Evolutionary conservation across 2,113 vertebrate species (phyloP).

Genomic region (Calidris pugnax): DNA sequence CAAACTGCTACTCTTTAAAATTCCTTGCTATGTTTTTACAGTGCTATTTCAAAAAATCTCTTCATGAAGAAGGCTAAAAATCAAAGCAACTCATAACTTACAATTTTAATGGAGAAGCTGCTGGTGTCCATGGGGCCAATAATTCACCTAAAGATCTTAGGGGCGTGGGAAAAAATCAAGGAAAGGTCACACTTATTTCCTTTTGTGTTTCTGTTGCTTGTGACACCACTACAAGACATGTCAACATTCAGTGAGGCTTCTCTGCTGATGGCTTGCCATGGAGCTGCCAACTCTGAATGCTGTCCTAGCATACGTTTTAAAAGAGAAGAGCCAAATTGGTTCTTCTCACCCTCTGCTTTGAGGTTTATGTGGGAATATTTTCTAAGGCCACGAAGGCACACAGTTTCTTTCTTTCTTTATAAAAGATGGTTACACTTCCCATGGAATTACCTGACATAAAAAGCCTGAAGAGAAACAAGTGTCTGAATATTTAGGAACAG

Average conservation of each 20-base stretch:
- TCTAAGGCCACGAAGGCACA: background rate
- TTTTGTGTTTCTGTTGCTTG: background rate
- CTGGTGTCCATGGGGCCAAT: background rate
- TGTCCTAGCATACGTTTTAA: background rate
- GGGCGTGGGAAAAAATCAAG: background rate
- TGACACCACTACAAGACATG: background rate
- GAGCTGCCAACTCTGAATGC: background rate
- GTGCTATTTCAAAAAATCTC: background rate
- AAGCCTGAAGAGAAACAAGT: background rate
- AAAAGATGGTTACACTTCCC: background rate
- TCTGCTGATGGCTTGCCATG: background rate
- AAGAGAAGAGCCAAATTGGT: background rate
- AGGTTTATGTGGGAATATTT: background rate
- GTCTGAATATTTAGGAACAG: background rate
- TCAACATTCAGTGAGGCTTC: background rate
- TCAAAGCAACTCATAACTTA: background rate
- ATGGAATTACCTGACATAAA: background rate
- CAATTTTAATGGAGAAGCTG: background rate
- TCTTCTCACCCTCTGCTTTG: background rate
- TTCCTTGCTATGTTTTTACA: background rate
- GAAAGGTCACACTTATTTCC: background rate
- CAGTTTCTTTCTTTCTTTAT: background rate
- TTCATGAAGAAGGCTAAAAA: background rate
- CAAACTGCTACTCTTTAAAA: background rate
- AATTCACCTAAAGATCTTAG: background rate